Evolutionary conservation across 2,888 invertebrate genomes (phyloP), one percentile per base, ranked within the genome.

Genomic region (Cheilosia grossa): DNA sequence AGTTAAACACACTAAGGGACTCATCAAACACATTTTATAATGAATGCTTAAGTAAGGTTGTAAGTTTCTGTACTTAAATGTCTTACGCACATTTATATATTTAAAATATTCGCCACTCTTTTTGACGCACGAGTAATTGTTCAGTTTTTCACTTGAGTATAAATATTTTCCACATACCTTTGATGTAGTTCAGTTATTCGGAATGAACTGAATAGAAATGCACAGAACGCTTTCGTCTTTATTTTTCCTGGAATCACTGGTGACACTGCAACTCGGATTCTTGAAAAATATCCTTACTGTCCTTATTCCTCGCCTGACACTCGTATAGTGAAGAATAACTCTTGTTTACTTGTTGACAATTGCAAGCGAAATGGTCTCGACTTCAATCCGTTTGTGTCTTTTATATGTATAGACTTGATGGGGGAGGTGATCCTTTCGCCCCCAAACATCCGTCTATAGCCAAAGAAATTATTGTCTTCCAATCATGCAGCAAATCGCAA

Each of bases 401-500:
- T 67, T 82, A 82, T 82, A 79, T 72, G 24, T 37, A 44, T 21
- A 40, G 53, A 33, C 47, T 24, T 19, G 13, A 33, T 19, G 19
- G 27, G 49, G 64, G 24, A 44, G 47, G 15, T 47, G 15, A 33
- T 56, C 42, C 24, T 10, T 47, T 5, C 30, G 33, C 59, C 82
- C 47, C 54, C 27, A 49, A 27, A 21, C 44, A 66, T 56, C 33
- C 13, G 4, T 37, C 37, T 37, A 37, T 47, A 47, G 44, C 49
- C 53, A 47, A 72, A 59, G 13, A 51, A 78, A 69, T 63, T 69
- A 73, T 78, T 80, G 59, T 64, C 80, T 80, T 64, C 40, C 80
- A 83, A 83, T 80, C 80, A 80, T 47, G 58, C 73, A 83, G 63
- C 63, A 83, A 80, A 74, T 73, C 67, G 74, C 67, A 67, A 73